Base-by-base conservation (phyloP, 2,797 vertebrate species). In the Propithecus perrieri region DNA sequence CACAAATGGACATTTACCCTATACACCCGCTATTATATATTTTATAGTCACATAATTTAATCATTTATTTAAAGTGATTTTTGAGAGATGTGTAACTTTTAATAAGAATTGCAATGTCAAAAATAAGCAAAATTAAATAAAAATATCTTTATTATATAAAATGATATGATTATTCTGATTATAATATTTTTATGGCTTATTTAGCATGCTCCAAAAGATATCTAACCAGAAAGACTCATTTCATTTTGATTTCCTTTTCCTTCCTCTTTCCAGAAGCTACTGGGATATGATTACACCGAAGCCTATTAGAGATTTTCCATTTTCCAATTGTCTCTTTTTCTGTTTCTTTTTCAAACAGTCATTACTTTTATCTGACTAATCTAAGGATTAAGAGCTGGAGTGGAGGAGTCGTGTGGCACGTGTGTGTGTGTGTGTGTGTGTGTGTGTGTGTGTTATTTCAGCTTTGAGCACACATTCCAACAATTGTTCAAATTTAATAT, bases 31-130 rank as follows among this genome's bases (percentile, higher is more conserved):
- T 33, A 38, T 41, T 55, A 24, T 33, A 41, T 81, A 79, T 80
- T 76, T 72, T 63, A 28, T 55, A 63, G 85, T 48, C 28, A 69
- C 17, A 43, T 46, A 81, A 65, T 61, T 65, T 74, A 33, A 46
- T 75, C 10, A 41, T 78, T 92, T 90, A 2, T 59, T 85, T 53
- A 76, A 91, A 90, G 43, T 61, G 10, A 80, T 35, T 89, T 65
- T 76, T 43, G 28, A 71, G 30, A 76, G 18, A 65, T 41, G 46
- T 43, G 3, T 13, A 81, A 72, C 4, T 43, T 91, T 89, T 57
- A 65, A 63, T 67, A 87, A 79, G n/a, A 38, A 74, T 43, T 57
- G 24, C 3, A 57, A 74, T 33, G 5, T 79, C 28, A 86, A 88
- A 72, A 78, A 50, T 71, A 65, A 46, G 11, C 30, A 92, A 67